Conservation (phyloP, 2,888 invertebrate genomes). For the Noctua comes region DNA sequence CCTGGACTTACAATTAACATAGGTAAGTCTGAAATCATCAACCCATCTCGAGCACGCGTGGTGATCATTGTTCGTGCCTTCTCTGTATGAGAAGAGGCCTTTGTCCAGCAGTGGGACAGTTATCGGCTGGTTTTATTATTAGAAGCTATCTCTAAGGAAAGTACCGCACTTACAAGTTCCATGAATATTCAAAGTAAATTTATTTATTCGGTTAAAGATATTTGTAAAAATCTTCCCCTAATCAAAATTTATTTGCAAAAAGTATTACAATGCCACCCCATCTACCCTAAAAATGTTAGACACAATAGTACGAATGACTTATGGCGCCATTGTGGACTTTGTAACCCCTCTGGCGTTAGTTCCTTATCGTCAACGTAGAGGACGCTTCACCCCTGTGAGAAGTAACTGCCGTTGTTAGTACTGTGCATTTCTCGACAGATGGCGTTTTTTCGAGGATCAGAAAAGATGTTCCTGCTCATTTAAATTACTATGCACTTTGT, state of each 20-base stretch:
- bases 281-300: constrained; percentile 42
- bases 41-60: not conserved
- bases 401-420: constrained; percentile 4
- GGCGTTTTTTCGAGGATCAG: constrained; percentile 50
- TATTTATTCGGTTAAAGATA: not conserved
- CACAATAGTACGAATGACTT: constrained; percentile 36
- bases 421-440: constrained; percentile 46
- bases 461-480: not conserved
- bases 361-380: constrained; percentile 50
- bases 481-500: not conserved
- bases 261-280: constrained; percentile 40
- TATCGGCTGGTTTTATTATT: not conserved
- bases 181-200: not conserved
- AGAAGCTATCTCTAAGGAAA: not conserved
- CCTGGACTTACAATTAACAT: no score
- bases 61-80: not conserved
- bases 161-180: not conserved
- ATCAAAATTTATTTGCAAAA: not conserved
- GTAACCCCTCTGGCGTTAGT: constrained; percentile 44
- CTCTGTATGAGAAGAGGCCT: not conserved
- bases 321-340: constrained; percentile 3
- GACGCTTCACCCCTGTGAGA: constrained; percentile 50
- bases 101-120: not conserved
- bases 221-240: not conserved
- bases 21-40: not conserved